Evolutionary conservation across 1,140 invertebrate species (phyloP).

Genomic region (Choristoneura fumiferana): DNA sequence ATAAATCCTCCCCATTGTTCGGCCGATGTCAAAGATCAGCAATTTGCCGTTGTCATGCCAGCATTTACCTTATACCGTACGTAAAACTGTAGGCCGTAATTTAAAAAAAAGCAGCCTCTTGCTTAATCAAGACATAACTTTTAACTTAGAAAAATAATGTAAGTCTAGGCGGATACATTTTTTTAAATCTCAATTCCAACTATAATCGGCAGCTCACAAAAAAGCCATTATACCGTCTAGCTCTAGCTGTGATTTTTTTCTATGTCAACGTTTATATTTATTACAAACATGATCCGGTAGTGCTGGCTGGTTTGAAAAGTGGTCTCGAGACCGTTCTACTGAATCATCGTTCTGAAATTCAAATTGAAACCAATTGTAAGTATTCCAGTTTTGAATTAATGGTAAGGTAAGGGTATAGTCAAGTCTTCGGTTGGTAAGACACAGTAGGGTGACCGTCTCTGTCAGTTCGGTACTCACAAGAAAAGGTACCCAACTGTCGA

Average conservation of each 20-base stretch:
- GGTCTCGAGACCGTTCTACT: background rate
- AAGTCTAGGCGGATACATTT: background rate
- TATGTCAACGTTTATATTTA: background rate
- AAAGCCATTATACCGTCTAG: background rate
- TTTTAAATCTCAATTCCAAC: background rate
- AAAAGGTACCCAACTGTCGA: too few relatives aligned
- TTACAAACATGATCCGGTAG: background rate
- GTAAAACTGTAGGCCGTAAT: conserved; percentile 18
- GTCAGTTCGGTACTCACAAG: background rate
- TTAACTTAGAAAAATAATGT: too few relatives aligned
- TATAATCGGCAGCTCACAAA: background rate
- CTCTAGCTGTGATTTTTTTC: background rate
- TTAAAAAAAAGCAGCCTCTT: too few relatives aligned
- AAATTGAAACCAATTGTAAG: conserved; percentile 8
- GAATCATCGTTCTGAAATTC: conserved; percentile 14
- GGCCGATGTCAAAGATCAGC: conserved; percentile 70
- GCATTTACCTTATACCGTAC: conserved; percentile 42
- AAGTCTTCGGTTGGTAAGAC: background rate
- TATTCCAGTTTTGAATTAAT: conserved; percentile 2
- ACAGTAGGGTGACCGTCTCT: background rate
- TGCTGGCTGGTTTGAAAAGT: background rate
- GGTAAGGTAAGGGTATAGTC: background rate
- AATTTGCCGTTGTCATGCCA: conserved; percentile 65
- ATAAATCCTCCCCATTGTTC: conserved; percentile 73
- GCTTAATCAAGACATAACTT: background rate